These are phyloP conservation scores for Dryobotodes eremita DNA, from an alignment of 2,888 invertebrate genomes.

Conservation along the genomic window DNA sequence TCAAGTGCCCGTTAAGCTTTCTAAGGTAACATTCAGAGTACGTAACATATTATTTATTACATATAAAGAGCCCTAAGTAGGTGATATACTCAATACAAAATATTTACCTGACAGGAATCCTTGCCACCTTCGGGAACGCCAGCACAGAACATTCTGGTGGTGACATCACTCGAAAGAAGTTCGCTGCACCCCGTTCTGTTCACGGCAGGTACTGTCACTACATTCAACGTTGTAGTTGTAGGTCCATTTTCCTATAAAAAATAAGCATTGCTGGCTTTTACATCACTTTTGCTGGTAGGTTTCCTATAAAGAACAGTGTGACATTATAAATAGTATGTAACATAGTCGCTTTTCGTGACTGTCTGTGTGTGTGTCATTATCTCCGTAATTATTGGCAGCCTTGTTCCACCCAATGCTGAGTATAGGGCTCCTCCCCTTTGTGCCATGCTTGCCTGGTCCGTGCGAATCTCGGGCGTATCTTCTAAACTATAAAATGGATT, in stretches of 20 bases:
- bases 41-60: neutral
- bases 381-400: no score
- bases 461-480: no score
- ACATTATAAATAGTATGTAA: neutral
- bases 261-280: neutral
- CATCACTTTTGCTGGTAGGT: neutral
- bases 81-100: neutral
- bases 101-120: slow-evolving; percentile 84
- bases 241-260: slow-evolving; percentile 76
- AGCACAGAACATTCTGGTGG: slow-evolving; percentile 83
- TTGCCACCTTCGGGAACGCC: slow-evolving; percentile 82
- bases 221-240: slow-evolving; percentile 73
- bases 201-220: slow-evolving; percentile 68
- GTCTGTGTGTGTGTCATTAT: no score
- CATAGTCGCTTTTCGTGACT: neutral
- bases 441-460: no score
- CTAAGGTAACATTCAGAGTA: neutral
- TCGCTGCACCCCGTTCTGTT: slow-evolving; percentile 57
- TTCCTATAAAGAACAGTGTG: neutral
- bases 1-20: neutral
- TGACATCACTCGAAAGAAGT: slow-evolving; percentile 67
- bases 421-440: no score
- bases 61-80: neutral
- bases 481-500: neutral
- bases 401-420: no score